phyloP scores from a whole-genome alignment of 2,888 invertebrate species.

The Scaeva pyrastri region DNA sequence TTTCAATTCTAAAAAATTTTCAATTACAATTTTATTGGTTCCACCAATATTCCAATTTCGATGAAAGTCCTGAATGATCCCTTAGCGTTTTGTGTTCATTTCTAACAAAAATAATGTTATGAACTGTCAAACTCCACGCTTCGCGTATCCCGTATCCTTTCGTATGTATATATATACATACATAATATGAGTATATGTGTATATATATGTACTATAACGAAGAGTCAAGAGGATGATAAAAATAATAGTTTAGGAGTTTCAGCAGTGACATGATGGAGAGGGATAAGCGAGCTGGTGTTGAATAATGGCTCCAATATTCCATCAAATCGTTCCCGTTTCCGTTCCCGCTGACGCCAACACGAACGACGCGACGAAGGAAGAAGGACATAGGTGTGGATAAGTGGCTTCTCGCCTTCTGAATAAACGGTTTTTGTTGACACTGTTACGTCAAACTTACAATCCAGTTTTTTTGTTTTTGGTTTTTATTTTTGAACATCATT shows the following conservation, averaged over 20 bases:
- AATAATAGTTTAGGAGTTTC: conserved; percentile 36
- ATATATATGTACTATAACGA: neutral
- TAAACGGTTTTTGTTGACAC: conserved; percentile 65
- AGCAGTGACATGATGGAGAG: neutral
- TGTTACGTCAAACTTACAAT: conserved; percentile 48
- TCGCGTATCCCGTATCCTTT: neutral
- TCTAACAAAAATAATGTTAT: conserved; percentile 34
- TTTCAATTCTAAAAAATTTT: too few relatives aligned
- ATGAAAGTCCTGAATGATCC: conserved; percentile 48
- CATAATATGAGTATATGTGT: too few relatives aligned
- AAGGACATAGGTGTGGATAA: conserved; percentile 27
- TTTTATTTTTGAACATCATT: neutral
- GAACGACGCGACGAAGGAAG: neutral
- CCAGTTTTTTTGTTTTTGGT: neutral
- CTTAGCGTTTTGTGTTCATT: neutral
- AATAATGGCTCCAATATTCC: conserved; percentile 31
- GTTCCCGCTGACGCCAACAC: neutral
- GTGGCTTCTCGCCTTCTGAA: conserved; percentile 2
- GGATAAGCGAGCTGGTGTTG: neutral
- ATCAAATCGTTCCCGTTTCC: too few relatives aligned
- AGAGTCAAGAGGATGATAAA: conserved; percentile 6
- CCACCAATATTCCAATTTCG: conserved; percentile 72
- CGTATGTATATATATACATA: too few relatives aligned
- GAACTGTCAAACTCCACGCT: conserved; percentile 41
- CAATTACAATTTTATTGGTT: too few relatives aligned